Percentiles rank a stretch among this genome's conserved stretches.
Evolutionary conservation across 2,888 invertebrate genomes (phyloP).

Genomic region (Lithophane socia): DNA sequence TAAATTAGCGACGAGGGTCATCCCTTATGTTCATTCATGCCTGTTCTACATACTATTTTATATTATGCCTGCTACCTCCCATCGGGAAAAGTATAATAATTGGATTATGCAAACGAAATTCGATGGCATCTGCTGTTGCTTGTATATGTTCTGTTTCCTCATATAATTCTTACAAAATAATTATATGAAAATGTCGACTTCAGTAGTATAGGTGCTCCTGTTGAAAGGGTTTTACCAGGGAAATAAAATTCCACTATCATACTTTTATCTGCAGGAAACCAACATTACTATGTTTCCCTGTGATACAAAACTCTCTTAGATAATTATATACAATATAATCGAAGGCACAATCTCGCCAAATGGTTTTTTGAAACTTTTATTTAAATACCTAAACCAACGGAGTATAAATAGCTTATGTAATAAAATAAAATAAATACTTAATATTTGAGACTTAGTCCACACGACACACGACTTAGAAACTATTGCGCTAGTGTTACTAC

Average conservation of each 20-base stretch:
- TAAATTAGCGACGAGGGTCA: slow-evolving; percentile 25
- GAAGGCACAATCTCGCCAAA: too few relatives aligned
- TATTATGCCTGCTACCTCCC: not conserved
- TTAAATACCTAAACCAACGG: too few relatives aligned
- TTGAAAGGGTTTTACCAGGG: not conserved
- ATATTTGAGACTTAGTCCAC: too few relatives aligned
- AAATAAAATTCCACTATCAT: not conserved
- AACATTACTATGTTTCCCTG: not conserved
- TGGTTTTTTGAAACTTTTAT: too few relatives aligned
- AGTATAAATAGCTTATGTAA: too few relatives aligned
- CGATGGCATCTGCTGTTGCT: not conserved
- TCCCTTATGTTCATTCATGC: not conserved
- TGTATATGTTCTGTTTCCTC: too few relatives aligned
- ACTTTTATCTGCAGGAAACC: not conserved
- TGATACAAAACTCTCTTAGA: too few relatives aligned
- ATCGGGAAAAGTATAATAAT: too few relatives aligned
- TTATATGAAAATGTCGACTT: not conserved
- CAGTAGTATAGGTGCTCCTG: not conserved
- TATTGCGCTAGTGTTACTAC: too few relatives aligned
- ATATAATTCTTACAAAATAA: not conserved
- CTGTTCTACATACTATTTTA: not conserved
- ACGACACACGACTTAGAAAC: too few relatives aligned
- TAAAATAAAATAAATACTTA: too few relatives aligned
- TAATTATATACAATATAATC: not conserved
- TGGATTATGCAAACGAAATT: not conserved